Base-by-base conservation (phyloP, 2,797 vertebrate genomes). In the Acanthurus lineatus region DNA sequence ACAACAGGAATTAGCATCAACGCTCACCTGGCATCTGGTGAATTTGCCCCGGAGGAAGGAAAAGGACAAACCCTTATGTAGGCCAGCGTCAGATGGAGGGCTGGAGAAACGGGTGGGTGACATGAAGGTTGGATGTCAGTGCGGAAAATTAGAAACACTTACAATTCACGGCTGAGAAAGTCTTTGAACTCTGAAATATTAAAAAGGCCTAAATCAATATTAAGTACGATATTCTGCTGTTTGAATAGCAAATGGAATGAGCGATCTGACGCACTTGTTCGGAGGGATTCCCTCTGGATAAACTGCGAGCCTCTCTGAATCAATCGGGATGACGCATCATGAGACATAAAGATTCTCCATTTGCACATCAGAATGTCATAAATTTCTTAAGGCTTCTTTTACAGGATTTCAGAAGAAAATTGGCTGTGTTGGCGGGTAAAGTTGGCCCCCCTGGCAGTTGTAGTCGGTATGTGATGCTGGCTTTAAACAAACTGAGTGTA, bases 11-110 rank as follows among this genome's bases (percentile, higher is more conserved):
- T 66, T 65, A 63, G 63, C n/a, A 59, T 62, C 52, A 25, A 25
- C 42, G 32, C 17, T 70, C 22, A 68, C 20, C 61, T 42, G 53
- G 25, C 38, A 67, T 75, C 49, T 61, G 63, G 45, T 65, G 51
- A 70, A 63, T 63, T 45, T 38, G 22, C 75, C 59, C 70, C 54
- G 38, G 52, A 64, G 54, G 75, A 75, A 74, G 58, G 52, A 8
- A 69, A 60, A 69, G 42, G 16, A 53, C 19, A 17, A 49, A 47
- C 19, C 28, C 35, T 19, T 35, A 42, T 62, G 44, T n/a, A 25
- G 59, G 68, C 19, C 45, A 73, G 72, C 7, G 1, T 72, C 64
- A 76, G 60, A 52, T 44, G 16, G 57, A 45, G 48, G 28, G 71
- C 66, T 66, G 15, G 45, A 57, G 44, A 72, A 54, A 59, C 61